Evolutionary conservation across 2,113 vertebrate genomes (phyloP).

Genomic region (Acanthisitta chloris): DNA sequence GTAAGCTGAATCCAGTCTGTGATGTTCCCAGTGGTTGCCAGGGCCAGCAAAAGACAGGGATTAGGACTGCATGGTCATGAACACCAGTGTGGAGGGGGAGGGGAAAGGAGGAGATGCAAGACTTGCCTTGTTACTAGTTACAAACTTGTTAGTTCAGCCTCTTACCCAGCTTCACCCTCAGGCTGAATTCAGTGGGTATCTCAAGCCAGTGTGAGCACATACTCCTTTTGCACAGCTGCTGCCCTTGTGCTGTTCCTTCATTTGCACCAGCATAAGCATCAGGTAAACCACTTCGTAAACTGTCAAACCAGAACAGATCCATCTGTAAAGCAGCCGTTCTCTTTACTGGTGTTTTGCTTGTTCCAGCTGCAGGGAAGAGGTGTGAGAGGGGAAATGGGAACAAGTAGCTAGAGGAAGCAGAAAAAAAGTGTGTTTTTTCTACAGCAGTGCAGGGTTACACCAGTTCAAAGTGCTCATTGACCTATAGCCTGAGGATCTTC

Average conservation of each 20-base stretch:
- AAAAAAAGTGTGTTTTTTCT: not conserved
- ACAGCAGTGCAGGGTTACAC: not conserved
- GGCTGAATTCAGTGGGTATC: not conserved
- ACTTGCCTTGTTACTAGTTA: not conserved
- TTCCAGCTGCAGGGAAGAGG: not conserved
- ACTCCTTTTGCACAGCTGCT: not conserved
- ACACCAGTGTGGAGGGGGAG: not conserved
- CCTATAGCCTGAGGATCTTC: not conserved
- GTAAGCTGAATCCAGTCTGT: not conserved
- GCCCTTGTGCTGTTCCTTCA: not conserved
- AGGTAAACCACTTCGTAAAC: not conserved
- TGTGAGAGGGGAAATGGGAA: not conserved
- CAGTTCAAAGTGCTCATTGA: not conserved
- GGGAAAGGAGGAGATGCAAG: not conserved
- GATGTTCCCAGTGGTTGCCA: not conserved
- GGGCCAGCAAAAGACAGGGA: not conserved
- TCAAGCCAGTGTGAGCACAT: not conserved
- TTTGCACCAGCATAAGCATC: not conserved
- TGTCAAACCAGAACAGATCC: not conserved
- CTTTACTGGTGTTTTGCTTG: not conserved
- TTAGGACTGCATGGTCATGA: not conserved
- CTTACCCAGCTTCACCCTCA: not conserved
- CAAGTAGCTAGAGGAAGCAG: not conserved
- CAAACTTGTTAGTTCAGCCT: not conserved
- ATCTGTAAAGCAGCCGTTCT: not conserved